Evolutionary conservation across 2,113 vertebrate genomes (phyloP), one percentile per base, ranked within the genome.

Genomic region (Odontophorus gujanensis): DNA sequence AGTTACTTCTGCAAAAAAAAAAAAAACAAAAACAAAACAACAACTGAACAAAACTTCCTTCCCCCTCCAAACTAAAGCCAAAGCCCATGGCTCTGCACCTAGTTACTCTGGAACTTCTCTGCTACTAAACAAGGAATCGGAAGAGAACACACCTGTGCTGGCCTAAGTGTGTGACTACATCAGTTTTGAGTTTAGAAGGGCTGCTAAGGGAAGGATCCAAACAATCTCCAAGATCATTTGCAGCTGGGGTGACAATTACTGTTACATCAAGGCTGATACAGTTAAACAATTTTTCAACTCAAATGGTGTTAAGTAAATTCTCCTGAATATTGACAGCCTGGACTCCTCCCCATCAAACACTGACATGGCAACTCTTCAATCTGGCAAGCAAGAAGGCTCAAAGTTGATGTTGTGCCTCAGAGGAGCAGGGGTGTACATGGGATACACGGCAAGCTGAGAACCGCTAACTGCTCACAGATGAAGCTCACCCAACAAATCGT

Each of bases 321-420:
- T 16, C 7, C 38, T 68, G 50, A 14, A 14, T 6, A 28, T 58
- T 15, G 25, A 45, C 61, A 28, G 22, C 9, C 28, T 65, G 13
- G 32, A 48, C 61, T 62, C 42, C 26, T 43, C 34, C 21, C 3
- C 9, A 10, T 36, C 14, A 73, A 2, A 48, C 38, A 13, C 0
- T 26, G 7, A 78, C 63, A 30, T 14, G 19, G 19, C 14, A 75
- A 38, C 22, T 20, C 4, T 47, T 67, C 62, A n/a, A 4, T 11
- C 8, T 18, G 20, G 20, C 30, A 85, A 59, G 24, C 18, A 40
- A 63, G 9, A 69, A 30, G 25, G 59, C 15, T 21, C 71, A 59
- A 40, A 55, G 34, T 2, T 2, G 0, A 42, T 12, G 7, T 1
- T 20, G 21, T 32, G n/a, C 28, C 76, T 69, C 13, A 9, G 76